A percentile compares a stretch with the other conserved stretches of the same genome.
These are phyloP conservation scores for Nasonia vitripennis DNA, from an alignment of 1,140 invertebrate species.

Conservation along the genomic window DNA sequence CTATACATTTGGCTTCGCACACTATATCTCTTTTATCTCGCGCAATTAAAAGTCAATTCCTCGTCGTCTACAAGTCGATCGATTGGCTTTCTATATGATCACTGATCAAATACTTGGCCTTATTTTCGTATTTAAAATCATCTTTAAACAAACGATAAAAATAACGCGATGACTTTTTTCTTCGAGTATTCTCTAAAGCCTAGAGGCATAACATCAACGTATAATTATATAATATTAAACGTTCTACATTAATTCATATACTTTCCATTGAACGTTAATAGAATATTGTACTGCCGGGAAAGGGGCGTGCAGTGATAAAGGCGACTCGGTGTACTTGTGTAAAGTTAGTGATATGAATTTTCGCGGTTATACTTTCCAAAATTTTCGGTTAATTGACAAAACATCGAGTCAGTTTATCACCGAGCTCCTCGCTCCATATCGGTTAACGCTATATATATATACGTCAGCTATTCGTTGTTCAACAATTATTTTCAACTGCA, in stretches of 20 bases:
- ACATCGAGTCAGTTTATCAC: slow-evolving; percentile 3
- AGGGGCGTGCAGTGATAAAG: slow-evolving; percentile 5
- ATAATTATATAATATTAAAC: not conserved
- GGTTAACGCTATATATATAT: slow-evolving; percentile 1
- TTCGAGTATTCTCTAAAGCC: slow-evolving; percentile 22
- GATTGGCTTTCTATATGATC: not conserved
- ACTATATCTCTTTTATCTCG: not conserved
- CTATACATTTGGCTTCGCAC: not conserved
- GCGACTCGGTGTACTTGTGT: not conserved
- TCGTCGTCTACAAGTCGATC: slow-evolving; percentile 10
- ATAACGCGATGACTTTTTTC: slow-evolving; percentile 17
- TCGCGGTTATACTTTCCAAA: not conserved
- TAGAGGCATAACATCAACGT: slow-evolving; percentile 1
- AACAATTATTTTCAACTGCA: slow-evolving; percentile 8
- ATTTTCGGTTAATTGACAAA: not conserved
- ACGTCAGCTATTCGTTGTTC: slow-evolving; percentile 22
- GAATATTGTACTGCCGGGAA: slow-evolving; percentile 9
- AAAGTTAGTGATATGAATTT: slow-evolving; percentile 19
- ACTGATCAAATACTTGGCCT: not conserved
- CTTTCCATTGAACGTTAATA: not conserved
- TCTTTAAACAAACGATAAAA: slow-evolving; percentile 11
- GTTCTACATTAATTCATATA: not conserved
- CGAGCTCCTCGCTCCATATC: not conserved
- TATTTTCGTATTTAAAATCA: not conserved
- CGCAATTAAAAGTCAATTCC: slow-evolving; percentile 2